Conservation (phyloP, 1,140 invertebrate genomes). For the Spodoptera litura region DNA sequence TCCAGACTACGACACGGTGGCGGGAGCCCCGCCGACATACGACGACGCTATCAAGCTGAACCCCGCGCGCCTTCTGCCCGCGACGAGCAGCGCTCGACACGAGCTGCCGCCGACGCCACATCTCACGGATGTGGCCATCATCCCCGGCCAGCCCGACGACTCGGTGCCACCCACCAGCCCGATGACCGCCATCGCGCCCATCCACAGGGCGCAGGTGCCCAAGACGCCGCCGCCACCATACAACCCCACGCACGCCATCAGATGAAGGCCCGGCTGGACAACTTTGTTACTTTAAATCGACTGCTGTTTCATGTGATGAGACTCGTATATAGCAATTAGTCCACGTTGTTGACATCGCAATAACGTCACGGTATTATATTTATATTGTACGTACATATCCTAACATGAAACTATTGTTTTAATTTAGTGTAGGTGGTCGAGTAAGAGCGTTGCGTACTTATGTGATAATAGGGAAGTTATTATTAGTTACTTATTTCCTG, state of each 20-base stretch:
- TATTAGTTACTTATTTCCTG: slow-evolving; percentile 78
- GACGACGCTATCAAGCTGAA: slow-evolving; percentile 91
- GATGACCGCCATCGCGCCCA: slow-evolving; percentile 58
- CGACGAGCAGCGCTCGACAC: slow-evolving; percentile 69
- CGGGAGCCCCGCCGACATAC: slow-evolving; percentile 90
- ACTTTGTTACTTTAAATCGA: slow-evolving; percentile 79
- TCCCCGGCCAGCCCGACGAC: slow-evolving; percentile 77
- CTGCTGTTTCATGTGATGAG: slow-evolving; percentile 82
- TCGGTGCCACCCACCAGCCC: slow-evolving; percentile 43
- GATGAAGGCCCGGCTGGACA: slow-evolving; percentile 74
- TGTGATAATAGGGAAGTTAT: slow-evolving; percentile 82
- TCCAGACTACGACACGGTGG: slow-evolving; percentile 90
- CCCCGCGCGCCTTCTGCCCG: slow-evolving; percentile 84
- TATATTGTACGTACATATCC: slow-evolving; percentile 72
- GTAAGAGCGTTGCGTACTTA: slow-evolving; percentile 79
- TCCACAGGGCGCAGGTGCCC: slow-evolving; percentile 73
- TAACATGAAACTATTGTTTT: slow-evolving; percentile 72
- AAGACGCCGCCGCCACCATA: slow-evolving; percentile 85
- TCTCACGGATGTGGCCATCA: slow-evolving; percentile 56
- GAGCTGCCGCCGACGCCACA: slow-evolving; percentile 43
- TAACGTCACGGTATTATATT: slow-evolving; percentile 73
- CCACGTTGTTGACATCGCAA: slow-evolving; percentile 53
- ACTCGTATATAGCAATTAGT: slow-evolving; percentile 62
- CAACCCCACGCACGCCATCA: slow-evolving; percentile 80
- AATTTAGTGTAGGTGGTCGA: slow-evolving; percentile 66